These are phyloP conservation scores for Asteroscopus sphinx DNA, from an alignment of 2,888 invertebrate species.

Conservation along the genomic window DNA sequence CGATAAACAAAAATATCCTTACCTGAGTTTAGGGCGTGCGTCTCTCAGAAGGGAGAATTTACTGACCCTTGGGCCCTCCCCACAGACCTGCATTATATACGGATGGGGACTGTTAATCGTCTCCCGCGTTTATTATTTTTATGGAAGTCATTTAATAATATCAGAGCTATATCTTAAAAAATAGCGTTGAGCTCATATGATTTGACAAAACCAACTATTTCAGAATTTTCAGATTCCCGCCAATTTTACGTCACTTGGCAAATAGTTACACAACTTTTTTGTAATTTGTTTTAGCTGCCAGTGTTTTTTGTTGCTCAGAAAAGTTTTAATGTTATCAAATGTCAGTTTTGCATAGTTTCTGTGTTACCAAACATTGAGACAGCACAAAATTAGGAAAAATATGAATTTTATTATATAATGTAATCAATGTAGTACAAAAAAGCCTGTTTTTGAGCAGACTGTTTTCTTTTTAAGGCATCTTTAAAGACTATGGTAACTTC, in stretches of 20 bases:
- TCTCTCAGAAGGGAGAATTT: conserved; percentile 39
- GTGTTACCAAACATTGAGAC: no score
- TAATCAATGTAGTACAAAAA: no score
- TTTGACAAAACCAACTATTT: conserved; percentile 9
- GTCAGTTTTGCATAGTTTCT: no score
- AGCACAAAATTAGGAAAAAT: no score
- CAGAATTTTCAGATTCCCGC: conserved; percentile 8
- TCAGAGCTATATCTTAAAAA: conserved; percentile 15
- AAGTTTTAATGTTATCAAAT: background rate
- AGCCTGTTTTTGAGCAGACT: no score
- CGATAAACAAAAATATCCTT: conserved; percentile 32
- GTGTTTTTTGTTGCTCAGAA: background rate
- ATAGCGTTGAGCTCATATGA: conserved; percentile 4
- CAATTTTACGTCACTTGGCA: conserved; percentile 8
- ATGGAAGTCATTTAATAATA: conserved; percentile 45
- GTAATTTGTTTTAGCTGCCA: conserved; percentile 2
- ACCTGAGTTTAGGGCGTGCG: conserved; percentile 21
- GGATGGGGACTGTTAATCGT: conserved; percentile 41
- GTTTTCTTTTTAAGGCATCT: no score
- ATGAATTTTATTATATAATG: no score
- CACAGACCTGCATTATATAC: conserved; percentile 53
- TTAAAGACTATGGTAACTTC: no score
- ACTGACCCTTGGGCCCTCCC: conserved; percentile 39
- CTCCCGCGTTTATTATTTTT: conserved; percentile 48
- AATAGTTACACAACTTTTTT: background rate